These are phyloP conservation scores for Lepus europaeus DNA, from an alignment of 2,113 vertebrate species.

Conservation along the genomic window DNA sequence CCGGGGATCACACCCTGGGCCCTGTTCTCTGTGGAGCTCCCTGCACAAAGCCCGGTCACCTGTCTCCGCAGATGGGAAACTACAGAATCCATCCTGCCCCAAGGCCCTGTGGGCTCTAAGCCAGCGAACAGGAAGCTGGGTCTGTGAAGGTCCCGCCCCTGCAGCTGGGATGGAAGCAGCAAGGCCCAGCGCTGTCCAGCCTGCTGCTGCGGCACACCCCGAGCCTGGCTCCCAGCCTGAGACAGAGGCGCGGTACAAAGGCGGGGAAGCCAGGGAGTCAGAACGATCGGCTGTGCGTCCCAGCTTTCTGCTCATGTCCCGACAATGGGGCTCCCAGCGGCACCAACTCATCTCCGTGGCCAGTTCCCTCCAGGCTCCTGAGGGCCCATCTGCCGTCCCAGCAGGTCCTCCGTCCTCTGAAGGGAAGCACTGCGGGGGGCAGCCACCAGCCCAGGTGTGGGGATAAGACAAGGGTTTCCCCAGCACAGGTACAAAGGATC, in stretches of 20 bases:
- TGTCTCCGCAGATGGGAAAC: not conserved
- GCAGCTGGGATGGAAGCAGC: not conserved
- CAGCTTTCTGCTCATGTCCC: conserved; percentile 18
- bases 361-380: not conserved
- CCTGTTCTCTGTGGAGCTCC: not conserved
- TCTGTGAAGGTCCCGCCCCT: not conserved
- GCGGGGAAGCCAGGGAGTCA: not conserved
- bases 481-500: not conserved
- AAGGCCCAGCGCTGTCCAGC: not conserved
- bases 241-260: not conserved
- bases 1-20: not conserved
- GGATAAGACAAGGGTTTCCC: not conserved
- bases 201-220: not conserved
- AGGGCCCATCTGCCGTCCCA: not conserved
- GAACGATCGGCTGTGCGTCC: not conserved
- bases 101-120: not conserved
- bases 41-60: not conserved
- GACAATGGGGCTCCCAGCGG: not conserved
- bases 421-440: not conserved
- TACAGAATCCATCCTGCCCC: not conserved
- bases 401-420: not conserved
- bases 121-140: not conserved
- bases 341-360: not conserved
- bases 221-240: not conserved
- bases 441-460: not conserved